These are phyloP conservation scores for Criorhina ranunculi DNA, from an alignment of 2,888 invertebrate species.

Conservation along the genomic window DNA sequence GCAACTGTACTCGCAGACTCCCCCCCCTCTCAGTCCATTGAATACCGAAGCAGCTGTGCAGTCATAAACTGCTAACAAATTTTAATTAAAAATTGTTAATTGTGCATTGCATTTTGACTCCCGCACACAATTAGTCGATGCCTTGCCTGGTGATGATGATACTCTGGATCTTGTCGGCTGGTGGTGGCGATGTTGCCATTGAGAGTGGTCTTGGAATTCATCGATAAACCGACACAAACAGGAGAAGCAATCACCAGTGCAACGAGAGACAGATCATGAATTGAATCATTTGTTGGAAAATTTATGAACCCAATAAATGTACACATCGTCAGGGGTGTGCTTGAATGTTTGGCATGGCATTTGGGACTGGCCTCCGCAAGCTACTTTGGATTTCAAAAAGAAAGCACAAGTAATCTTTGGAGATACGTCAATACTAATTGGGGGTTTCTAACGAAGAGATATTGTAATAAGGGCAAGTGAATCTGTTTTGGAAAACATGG, in stretches of 20 bases:
- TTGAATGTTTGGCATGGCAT: conserved; percentile 24
- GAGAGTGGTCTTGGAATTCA: conserved; percentile 55
- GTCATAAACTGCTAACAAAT: conserved; percentile 62
- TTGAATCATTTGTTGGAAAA: conserved; percentile 71
- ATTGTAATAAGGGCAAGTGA: conserved; percentile 50
- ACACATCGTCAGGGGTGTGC: conserved; percentile 31
- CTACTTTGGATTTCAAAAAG: conserved; percentile 28
- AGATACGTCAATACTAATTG: conserved; percentile 52
- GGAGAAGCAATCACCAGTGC: conserved; percentile 60
- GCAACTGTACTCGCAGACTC: background rate
- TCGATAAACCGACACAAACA: conserved; percentile 49
- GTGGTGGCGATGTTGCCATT: conserved; percentile 46
- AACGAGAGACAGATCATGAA: conserved; percentile 62
- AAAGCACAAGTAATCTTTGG: background rate
- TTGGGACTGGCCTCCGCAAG: conserved; percentile 20
- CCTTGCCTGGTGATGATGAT: conserved; percentile 39
- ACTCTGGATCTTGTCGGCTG: conserved; percentile 44
- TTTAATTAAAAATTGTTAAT: conserved; percentile 74
- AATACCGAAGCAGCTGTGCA: conserved; percentile 23
- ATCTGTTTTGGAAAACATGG: background rate
- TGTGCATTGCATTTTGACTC: conserved; percentile 70
- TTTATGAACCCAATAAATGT: conserved; percentile 66
- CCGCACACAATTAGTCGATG: conserved; percentile 58
- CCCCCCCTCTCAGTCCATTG: background rate
- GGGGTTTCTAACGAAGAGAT: conserved; percentile 35